phyloP scores from a whole-genome alignment of 2,113 vertebrate species.

The Heterochromis multidens region DNA sequence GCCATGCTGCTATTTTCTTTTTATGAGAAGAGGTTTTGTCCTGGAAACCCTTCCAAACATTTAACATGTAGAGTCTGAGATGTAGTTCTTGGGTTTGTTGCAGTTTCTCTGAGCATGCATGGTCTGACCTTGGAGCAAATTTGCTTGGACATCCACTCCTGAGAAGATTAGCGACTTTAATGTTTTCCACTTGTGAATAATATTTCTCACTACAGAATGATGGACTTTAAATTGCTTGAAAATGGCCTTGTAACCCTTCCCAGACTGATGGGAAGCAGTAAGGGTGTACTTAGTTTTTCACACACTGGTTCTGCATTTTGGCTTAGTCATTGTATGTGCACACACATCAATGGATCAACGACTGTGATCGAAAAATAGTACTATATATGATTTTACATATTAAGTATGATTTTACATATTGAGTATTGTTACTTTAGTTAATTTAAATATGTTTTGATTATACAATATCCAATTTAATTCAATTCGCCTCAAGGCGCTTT shows the following conservation, averaged over 20 bases:
- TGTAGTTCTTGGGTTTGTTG: background rate
- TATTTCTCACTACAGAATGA: too few relatives aligned
- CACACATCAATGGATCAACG: too few relatives aligned
- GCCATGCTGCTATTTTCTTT: background rate
- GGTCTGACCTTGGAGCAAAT: background rate
- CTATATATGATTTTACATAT: background rate
- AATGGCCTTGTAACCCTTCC: background rate
- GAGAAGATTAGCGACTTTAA: too few relatives aligned
- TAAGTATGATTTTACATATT: background rate
- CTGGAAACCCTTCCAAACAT: background rate
- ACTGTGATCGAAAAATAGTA: background rate
- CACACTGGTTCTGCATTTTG: too few relatives aligned
- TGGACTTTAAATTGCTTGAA: background rate
- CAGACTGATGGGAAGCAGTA: background rate
- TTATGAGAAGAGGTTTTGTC: background rate
- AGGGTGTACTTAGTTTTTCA: too few relatives aligned
- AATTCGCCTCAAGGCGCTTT: too few relatives aligned
- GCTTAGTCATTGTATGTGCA: too few relatives aligned
- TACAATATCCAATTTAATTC: too few relatives aligned
- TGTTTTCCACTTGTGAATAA: too few relatives aligned
- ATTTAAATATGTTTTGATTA: background rate
- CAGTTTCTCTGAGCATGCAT: background rate
- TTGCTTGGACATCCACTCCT: too few relatives aligned
- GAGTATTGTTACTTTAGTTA: background rate
- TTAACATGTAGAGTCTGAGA: background rate